phyloP scores from a whole-genome alignment of 2,113 vertebrate genomes.

The Rattus norvegicus region GRCr8 NC_086039.1:27524501-27525000 shows the following conservation, averaged over 20 bases:
- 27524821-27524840: background rate
- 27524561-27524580: conserved; percentile 76
- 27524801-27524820: conserved; percentile 11
- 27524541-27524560: conserved; percentile 76
- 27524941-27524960: background rate
- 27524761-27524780: conserved; percentile 42
- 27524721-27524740: conserved; percentile 51
- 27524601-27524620: conserved; percentile 62
- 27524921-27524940: background rate
- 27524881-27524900: conserved; percentile 49
- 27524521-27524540: conserved; percentile 76
- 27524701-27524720: conserved; percentile 71
- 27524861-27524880: background rate
- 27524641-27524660: conserved; percentile 49
- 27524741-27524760: background rate
- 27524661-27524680: conserved; percentile 61
- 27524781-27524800: conserved; percentile 34
- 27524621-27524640: conserved; percentile 67
- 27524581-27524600: conserved; percentile 70
- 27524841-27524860: background rate
- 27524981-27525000: conserved; percentile 19
- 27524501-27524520: conserved; percentile 59
- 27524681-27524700: conserved; percentile 73
- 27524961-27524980: background rate
- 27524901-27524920: background rate